Percentiles rank a stretch among this genome's conserved stretches.
These are phyloP conservation scores for Drosophila kepulauana DNA, from an alignment of 1,140 invertebrate species.

Conservation along the genomic window DNA sequence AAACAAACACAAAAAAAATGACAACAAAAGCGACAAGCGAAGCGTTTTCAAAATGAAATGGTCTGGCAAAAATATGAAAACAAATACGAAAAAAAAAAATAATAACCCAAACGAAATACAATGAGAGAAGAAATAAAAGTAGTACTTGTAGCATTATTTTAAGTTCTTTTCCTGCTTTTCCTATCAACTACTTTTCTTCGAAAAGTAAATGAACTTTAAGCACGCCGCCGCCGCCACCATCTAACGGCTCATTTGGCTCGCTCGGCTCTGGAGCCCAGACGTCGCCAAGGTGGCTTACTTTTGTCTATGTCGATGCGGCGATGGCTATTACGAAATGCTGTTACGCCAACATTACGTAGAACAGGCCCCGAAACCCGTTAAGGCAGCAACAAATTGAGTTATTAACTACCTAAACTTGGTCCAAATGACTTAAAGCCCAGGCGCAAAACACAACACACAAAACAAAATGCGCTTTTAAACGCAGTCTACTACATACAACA, in stretches of 20 bases:
- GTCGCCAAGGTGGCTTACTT: constrained; percentile 25
- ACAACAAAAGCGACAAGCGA: constrained; percentile 40
- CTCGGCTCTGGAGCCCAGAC: not conserved
- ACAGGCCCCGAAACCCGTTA: constrained; percentile 43
- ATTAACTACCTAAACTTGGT: constrained; percentile 45
- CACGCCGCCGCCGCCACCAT: constrained; percentile 53
- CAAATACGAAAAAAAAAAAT: constrained; percentile 34
- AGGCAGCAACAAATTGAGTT: constrained; percentile 72
- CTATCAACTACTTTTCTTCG: constrained; percentile 66
- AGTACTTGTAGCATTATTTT: constrained; percentile 29
- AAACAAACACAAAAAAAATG: constrained; percentile 39
- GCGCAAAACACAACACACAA: constrained; percentile 20
- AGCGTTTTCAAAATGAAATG: constrained; percentile 74
- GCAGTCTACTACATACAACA: not conserved
- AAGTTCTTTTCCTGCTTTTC: constrained; percentile 44
- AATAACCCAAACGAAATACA: constrained; percentile 17
- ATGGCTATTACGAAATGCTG: constrained; percentile 17
- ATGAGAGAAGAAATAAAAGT: constrained; percentile 57
- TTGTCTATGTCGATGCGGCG: not conserved
- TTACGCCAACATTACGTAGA: constrained; percentile 35
- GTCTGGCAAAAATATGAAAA: constrained; percentile 64
- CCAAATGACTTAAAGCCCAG: constrained; percentile 41
- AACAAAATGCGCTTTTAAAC: constrained; percentile 67
- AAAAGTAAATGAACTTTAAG: constrained; percentile 76
- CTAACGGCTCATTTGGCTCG: constrained; percentile 69